Base-by-base conservation (phyloP, 1,140 invertebrate genomes). In the Ceratosolen fusciceps region DNA sequence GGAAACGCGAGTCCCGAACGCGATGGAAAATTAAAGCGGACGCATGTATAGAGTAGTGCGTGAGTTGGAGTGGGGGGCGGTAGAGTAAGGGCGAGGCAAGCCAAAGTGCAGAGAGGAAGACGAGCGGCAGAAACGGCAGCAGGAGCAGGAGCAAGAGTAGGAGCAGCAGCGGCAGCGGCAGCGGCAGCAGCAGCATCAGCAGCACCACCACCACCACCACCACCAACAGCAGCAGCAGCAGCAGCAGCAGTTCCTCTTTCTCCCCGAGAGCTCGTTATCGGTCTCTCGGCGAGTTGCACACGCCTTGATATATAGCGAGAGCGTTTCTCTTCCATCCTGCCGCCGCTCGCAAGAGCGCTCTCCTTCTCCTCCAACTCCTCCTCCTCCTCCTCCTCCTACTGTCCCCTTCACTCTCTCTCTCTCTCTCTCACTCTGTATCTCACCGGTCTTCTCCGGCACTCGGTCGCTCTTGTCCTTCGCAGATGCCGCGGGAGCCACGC, bases 231-330 rank as follows among this genome's bases (percentile, higher is more conserved):
- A 31, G 65, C 62, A 26, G 31, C 62, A 52, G 43, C 72, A 26
- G n/a, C 72, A 43, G 54, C 54, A 58, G 24, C 34, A 87, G 85
- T 81, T 81, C 49, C 47, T 70, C 43, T 43, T 49, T 52, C 68
- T 31, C 26, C 47, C 16, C 10, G 82, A 83, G 70, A 79, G 77
- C 77, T 79, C 77, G 77, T 79, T 79, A 79, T 79, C 77, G 77
- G 77, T 74, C 49, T 74, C 71, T 79, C 70, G 37, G 39, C 68
- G 47, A 65, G 31, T 82, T 85, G 86, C 67, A 47, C 52, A 58
- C 62, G 60, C 49, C 77, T 88, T 88, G 87, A 88, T 88, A 88
- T 88, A 88, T 86, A 83, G 86, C 77, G 71, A 21, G 71, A 67
- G 60, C 70, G 70, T 73, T 71, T 74, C 77, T 74, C 77, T 74